Evolutionary conservation across 2,113 vertebrate species (phyloP), one percentile per base, ranked within the genome.

Genomic region (Eubucco bourcierii): DNA sequence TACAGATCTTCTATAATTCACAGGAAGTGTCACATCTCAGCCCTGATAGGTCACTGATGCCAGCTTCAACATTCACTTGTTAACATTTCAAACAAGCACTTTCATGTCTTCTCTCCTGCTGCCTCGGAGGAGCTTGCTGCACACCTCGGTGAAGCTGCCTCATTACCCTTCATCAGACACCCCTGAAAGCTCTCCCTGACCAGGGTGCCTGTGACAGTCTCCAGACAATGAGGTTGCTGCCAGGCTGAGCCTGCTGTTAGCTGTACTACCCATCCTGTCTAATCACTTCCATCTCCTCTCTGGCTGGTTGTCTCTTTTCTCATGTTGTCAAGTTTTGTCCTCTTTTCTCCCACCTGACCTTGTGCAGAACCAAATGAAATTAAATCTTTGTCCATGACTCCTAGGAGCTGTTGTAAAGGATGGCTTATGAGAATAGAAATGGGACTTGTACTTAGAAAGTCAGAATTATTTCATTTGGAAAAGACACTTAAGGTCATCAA

Each of bases 1-100:
- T 67, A 44, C 41, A 78, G 88, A 94, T 93, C 93, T 78, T 81
- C 88, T 88, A n/a, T 83, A 90, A 93, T 80, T 91, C 90, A 86
- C 82, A 83, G 60, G 12, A 83, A 61, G 53, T 93, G 90, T 90
- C 88, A 95, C n/a, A 65, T 93, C 80, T 41, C 20, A 83, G 47
- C 53, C 76, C 41, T 80, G 37, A 27, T 19, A 59, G 91, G 94
- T 93, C 93, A 91, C 91, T 63, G 87, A 67, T 73, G 75, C 28
- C 76, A 64, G 67, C 75, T 80, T 71, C 23, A 2, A 16, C 31
- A 5, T 83, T 79, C 52, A 8, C 80, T 93, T 75, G 65, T 90
- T 91, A 95, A 44, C 76, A 73, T 90, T 93, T 95, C 93, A 94
- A 90, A 89, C 52, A 23, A 74, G 37, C 41, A 18, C 74, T 84